Conservation (phyloP, 2,888 invertebrate species). For the Hydriomena furcata region DNA sequence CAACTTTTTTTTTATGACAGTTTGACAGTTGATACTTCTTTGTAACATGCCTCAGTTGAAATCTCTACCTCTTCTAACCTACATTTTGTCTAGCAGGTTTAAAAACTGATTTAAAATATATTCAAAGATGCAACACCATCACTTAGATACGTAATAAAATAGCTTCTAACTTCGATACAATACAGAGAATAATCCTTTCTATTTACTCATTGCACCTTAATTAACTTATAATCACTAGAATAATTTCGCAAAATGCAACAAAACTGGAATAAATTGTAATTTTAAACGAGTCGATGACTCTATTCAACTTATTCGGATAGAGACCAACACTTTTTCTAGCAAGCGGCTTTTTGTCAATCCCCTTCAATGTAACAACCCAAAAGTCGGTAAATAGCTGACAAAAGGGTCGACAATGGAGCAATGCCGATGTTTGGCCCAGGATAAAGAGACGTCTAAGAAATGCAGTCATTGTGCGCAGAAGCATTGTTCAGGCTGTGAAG, state of each 20-base stretch:
- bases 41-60: too few species aligned
- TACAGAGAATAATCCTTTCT: background rate
- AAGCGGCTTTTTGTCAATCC: conserved; percentile 55
- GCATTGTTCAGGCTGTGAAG: conserved; percentile 57
- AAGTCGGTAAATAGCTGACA: conserved; percentile 81
- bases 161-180: too few species aligned
- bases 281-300: conserved; percentile 54
- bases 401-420: conserved; percentile 71
- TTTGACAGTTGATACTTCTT: too few species aligned
- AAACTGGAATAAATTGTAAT: conserved; percentile 51
- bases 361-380: conserved; percentile 73
- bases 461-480: conserved; percentile 60
- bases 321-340: conserved; percentile 58
- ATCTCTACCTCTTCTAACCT: too few species aligned
- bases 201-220: conserved; percentile 30
- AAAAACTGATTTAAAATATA: too few species aligned
- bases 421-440: conserved; percentile 80
- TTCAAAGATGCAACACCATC: too few species aligned
- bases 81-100: too few species aligned
- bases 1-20: too few species aligned
- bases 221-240: conserved; percentile 41
- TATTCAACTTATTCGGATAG: conserved; percentile 54
- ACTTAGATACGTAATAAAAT: too few species aligned
- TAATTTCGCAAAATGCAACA: conserved; percentile 37
- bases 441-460: conserved; percentile 74